Conservation (phyloP, 2,113 vertebrate genomes). For the Pagrus major region DNA sequence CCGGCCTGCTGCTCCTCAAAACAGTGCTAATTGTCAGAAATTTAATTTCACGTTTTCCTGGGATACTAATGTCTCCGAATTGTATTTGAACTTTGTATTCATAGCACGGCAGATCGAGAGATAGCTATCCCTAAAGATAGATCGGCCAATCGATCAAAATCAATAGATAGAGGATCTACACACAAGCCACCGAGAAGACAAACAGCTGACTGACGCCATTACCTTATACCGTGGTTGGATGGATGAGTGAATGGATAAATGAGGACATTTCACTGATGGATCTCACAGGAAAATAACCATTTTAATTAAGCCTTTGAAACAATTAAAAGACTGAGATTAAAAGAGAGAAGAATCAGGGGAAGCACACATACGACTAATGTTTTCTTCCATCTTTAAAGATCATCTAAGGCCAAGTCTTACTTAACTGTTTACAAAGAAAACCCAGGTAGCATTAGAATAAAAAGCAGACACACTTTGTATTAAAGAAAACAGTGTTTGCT, state of each 20-base stretch:
- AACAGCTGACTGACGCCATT: constrained; percentile 42
- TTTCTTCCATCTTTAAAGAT: constrained; percentile 39
- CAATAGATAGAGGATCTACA: constrained; percentile 44
- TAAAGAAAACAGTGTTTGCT: constrained; percentile 12
- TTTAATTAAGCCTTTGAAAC: constrained; percentile 27
- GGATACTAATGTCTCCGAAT: constrained; percentile 1
- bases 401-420: constrained; percentile 23
- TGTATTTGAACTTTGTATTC: constrained; percentile 41
- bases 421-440: neutral
- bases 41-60: constrained; percentile 13
- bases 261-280: constrained; percentile 10
- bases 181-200: constrained; percentile 33
- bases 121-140: constrained; percentile 48
- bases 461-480: neutral
- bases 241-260: constrained; percentile 21
- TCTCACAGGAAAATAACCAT: neutral
- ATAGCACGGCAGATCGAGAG: neutral
- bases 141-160: constrained; percentile 33
- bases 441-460: neutral
- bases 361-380: neutral
- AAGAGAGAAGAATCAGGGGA: neutral
- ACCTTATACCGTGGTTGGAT: constrained; percentile 10
- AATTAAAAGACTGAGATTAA: constrained; percentile 10
- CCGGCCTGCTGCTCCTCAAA: constrained; percentile 23
- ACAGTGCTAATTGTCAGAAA: constrained; percentile 22